Evolutionary conservation across 2,113 vertebrate species (phyloP).

Genomic region (Corythoichthys haematopterus): DNA sequence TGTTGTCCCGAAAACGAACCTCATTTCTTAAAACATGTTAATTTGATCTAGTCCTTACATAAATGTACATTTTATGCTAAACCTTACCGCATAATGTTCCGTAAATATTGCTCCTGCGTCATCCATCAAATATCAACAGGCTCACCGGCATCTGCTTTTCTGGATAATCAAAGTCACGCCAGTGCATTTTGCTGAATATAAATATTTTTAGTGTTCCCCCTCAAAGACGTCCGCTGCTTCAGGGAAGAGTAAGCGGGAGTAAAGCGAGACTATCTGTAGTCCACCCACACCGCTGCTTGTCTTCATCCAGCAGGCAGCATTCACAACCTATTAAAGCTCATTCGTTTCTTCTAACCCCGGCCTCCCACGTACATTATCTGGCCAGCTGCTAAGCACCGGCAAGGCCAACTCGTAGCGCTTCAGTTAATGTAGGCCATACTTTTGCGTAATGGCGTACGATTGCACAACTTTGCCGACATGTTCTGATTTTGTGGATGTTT

Average conservation of each 20-base stretch:
- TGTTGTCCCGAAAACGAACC: neutral
- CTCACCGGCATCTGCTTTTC: constrained; percentile 26
- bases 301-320: constrained; percentile 51
- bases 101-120: constrained; percentile 26
- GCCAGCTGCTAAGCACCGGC: constrained; percentile 30
- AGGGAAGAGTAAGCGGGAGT: constrained; percentile 40
- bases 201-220: constrained; percentile 28
- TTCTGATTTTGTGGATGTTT: neutral
- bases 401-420: constrained; percentile 22
- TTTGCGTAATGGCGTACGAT: constrained; percentile 20
- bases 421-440: constrained; percentile 25
- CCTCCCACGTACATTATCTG: constrained; percentile 59
- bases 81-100: constrained; percentile 1
- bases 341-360: constrained; percentile 42
- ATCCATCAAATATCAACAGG: constrained; percentile 40
- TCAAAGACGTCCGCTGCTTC: constrained; percentile 50
- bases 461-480: neutral
- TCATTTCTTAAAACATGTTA: neutral
- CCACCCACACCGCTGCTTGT: constrained; percentile 61
- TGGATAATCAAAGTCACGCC: constrained; percentile 58
- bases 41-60: neutral
- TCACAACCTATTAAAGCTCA: constrained; percentile 61
- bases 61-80: neutral
- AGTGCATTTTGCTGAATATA: constrained; percentile 36
- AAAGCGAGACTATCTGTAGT: constrained; percentile 53